A percentile compares a stretch with the other conserved stretches of the same genome.
phyloP scores from a whole-genome alignment of 64 coral and sea anemone species.

The Stichodactyla mertensii region DNA sequence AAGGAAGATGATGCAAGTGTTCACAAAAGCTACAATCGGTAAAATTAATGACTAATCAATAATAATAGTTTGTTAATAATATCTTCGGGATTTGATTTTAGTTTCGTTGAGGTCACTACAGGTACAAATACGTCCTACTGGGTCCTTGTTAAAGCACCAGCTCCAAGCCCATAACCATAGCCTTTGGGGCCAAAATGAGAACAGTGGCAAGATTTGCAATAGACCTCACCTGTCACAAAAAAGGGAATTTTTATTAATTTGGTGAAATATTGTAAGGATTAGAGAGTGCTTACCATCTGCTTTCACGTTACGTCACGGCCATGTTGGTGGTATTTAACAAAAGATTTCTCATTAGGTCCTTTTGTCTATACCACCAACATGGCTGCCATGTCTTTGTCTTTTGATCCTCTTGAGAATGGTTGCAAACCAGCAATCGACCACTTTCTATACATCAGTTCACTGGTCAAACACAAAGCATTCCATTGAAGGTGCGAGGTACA shows the following conservation, averaged over 20 bases:
- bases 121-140: constrained; percentile 3
- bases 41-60: not conserved
- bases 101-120: not conserved
- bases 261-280: not conserved
- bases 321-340: no score
- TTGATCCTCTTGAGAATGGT: no score
- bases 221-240: constrained; percentile 35
- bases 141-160: constrained; percentile 44
- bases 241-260: not conserved
- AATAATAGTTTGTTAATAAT: not conserved
- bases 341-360: no score
- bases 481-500: no score
- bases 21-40: not conserved
- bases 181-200: constrained; percentile 45
- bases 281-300: no score
- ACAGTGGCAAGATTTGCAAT: constrained; percentile 54
- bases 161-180: constrained; percentile 44
- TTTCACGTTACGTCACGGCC: no score
- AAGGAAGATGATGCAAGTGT: no score
- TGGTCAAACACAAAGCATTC: no score
- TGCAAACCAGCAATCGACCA: no score
- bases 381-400: no score
- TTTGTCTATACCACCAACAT: no score
- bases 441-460: no score
- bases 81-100: not conserved